Conservation (phyloP, 2,797 vertebrate genomes). For the Eupleurogrammus muticus region DNA sequence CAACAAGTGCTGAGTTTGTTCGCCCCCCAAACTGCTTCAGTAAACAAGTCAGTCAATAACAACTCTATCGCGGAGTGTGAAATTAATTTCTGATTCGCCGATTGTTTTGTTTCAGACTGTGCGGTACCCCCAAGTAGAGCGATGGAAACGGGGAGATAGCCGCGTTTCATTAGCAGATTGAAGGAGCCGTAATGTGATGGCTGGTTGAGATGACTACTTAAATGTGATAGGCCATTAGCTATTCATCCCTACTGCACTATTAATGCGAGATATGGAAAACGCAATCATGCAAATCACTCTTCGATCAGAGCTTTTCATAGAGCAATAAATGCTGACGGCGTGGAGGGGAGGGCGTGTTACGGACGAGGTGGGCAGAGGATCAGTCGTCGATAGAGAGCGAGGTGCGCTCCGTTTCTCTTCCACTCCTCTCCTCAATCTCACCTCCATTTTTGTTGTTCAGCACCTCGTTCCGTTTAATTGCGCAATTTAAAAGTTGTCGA, state of each 20-base stretch:
- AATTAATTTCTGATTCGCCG: neutral
- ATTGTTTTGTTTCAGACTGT: conserved; percentile 27
- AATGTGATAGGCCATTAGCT: conserved; percentile 80
- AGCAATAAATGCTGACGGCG: conserved; percentile 76
- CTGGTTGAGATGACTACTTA: conserved; percentile 77
- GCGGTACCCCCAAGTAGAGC: conserved; percentile 22
- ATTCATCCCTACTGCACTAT: conserved; percentile 73
- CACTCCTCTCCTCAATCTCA: conserved; percentile 34
- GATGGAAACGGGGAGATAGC: conserved; percentile 35
- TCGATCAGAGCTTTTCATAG: conserved; percentile 76
- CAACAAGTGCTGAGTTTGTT: too few species aligned
- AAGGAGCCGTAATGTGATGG: conserved; percentile 71
- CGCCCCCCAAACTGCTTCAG: too few species aligned
- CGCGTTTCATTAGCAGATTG: conserved; percentile 78
- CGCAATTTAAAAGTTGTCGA: conserved; percentile 42
- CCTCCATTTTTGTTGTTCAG: conserved; percentile 47
- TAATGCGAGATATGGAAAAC: conserved; percentile 80
- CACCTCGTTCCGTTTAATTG: conserved; percentile 39
- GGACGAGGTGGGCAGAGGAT: conserved; percentile 42
- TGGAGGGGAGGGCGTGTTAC: conserved; percentile 47
- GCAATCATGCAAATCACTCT: conserved; percentile 82
- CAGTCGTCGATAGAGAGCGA: conserved; percentile 25
- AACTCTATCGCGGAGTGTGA: neutral
- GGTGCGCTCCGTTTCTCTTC: conserved; percentile 14
- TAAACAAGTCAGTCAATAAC: too few species aligned